Base-by-base conservation (phyloP, 2,888 invertebrate genomes). In the Agonopterix subpropinquella region DNA sequence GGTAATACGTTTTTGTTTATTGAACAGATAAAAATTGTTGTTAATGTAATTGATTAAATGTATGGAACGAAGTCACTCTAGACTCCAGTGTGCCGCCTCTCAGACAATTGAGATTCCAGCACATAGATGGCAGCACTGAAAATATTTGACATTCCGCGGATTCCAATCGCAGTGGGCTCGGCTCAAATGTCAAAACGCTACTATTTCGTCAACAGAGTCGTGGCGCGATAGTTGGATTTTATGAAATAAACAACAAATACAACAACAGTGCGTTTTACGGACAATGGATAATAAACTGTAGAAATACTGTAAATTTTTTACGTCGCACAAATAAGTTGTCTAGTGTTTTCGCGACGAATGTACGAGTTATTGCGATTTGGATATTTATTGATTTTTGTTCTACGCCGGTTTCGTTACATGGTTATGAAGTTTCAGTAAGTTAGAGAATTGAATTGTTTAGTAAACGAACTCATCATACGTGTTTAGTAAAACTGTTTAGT, bases 111-210 rank as follows among this genome's bases (percentile, higher is more conserved):
- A 73, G 68, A 89, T 87, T 86, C 89, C 89, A 75, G 70, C 76
- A 80, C 77, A 80, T 71, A 91, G 91, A 87, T 90, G 91, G 89
- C 90, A 87, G 88, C 88, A 89, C 89, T 89, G 89, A 89, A 86
- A 91, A 91, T 91, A 91, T 90, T 91, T 91, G 88, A 89, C 90
- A 92, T 92, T 90, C 91, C 90, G 67, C 67, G 79, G 89, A 91
- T 91, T 89, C 92, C 91, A 71, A 82, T 78, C 83, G 89, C 89
- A 85, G 90, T 91, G 91, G 91, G 91, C 91, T 90, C 91, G 91
- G 91, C 91, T 90, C 90, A 91, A 91, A 92, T 91, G 91, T 92
- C 91, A 91, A 92, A 92, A 91, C 91, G 90, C 81, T 79, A 86
- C 85, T 89, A 89, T 89, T 89, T 89, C 89, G 85, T 89, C 89